These are phyloP conservation scores for Apantesis nais DNA, from an alignment of 2,888 invertebrate genomes.

Conservation along the genomic window DNA sequence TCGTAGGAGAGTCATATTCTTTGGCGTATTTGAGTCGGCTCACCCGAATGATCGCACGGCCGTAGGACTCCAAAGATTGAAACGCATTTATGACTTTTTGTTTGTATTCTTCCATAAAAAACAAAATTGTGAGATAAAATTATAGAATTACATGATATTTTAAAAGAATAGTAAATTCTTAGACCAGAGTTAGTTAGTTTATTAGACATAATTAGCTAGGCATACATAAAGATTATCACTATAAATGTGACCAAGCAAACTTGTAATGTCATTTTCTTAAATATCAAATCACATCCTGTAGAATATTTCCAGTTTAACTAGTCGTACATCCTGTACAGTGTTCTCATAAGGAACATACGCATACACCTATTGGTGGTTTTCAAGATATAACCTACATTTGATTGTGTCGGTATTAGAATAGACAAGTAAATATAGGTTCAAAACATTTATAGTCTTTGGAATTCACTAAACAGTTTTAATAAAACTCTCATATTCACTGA, in stretches of 20 bases:
- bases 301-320: constrained; percentile 3
- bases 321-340: neutral
- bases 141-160: neutral
- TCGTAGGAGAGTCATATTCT: neutral
- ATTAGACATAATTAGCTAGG: neutral
- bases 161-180: neutral
- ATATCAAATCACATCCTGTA: constrained; percentile 36
- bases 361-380: neutral
- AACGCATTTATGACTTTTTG: no score
- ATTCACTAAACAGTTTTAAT: neutral
- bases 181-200: neutral
- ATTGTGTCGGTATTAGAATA: no score
- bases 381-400: neutral
- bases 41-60: no score
- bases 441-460: neutral
- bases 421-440: neutral
- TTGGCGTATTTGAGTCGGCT: no score
- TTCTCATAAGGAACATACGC: neutral
- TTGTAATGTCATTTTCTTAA: constrained; percentile 17
- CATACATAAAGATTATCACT: neutral
- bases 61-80: no score
- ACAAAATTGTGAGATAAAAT: no score
- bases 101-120: no score
- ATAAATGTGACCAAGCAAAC: neutral
- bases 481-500: constrained; percentile 14